These are phyloP conservation scores for Pomacea canaliculata DNA, from an alignment of 2,888 invertebrate species.

Conservation along the genomic window DNA sequence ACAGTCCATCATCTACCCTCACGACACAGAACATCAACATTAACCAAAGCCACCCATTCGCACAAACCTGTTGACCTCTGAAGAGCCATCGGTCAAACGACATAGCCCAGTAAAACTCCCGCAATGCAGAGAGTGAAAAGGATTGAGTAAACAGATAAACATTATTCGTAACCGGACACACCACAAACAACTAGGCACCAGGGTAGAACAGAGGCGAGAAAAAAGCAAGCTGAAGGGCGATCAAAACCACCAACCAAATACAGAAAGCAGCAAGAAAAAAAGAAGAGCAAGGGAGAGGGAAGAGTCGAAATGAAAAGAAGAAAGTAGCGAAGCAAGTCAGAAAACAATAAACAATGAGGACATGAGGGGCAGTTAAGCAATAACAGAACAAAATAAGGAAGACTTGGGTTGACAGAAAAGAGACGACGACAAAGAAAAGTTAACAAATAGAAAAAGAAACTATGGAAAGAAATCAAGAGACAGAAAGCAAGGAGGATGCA, in stretches of 20 bases:
- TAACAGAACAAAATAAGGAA: background rate
- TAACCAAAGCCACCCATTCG: too few relatives aligned
- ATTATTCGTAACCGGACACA: background rate
- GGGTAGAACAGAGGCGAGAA: background rate
- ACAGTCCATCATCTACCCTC: too few relatives aligned
- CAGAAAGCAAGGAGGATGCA: background rate
- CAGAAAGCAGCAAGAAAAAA: background rate
- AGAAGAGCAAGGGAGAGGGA: background rate
- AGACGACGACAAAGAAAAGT: background rate
- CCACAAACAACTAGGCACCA: background rate
- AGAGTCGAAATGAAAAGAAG: background rate
- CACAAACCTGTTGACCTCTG: too few relatives aligned
- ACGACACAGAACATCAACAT: too few relatives aligned
- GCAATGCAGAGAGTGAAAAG: too few relatives aligned
- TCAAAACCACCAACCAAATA: background rate
- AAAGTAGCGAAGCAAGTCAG: background rate
- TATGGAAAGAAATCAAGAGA: background rate
- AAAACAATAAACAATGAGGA: background rate
- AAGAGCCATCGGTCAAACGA: too few relatives aligned
- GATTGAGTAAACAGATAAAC: background rate
- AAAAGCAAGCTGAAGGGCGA: background rate
- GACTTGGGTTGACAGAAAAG: background rate
- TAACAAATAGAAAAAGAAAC: background rate
- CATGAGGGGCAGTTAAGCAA: background rate
- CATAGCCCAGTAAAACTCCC: too few relatives aligned